phyloP scores from a whole-genome alignment of 2,113 vertebrate genomes.

The Pomatorhinus ruficollis region DNA sequence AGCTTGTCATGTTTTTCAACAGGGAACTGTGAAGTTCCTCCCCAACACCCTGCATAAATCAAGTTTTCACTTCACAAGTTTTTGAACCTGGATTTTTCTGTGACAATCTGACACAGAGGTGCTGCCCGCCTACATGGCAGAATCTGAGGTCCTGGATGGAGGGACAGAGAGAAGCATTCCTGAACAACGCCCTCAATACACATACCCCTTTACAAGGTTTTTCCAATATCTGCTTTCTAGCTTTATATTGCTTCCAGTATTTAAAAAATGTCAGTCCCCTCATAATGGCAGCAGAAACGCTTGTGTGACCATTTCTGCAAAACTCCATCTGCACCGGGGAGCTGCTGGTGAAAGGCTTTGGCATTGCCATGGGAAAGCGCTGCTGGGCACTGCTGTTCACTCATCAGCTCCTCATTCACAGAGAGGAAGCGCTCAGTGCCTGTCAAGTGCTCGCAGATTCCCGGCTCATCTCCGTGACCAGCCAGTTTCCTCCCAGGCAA shows the following conservation, averaged over 20 bases:
- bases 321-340: background rate
- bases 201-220: background rate
- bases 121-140: background rate
- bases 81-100: background rate
- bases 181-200: background rate
- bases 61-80: background rate
- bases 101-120: background rate
- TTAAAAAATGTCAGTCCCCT: background rate
- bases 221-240: background rate
- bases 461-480: background rate
- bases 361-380: background rate
- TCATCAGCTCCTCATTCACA: slow-evolving; percentile 22
- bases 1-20: background rate
- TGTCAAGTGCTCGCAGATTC: slow-evolving; percentile 11
- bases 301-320: background rate
- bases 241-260: background rate
- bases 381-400: slow-evolving; percentile 43
- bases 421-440: background rate
- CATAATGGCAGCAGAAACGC: background rate
- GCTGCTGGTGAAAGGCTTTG: slow-evolving; percentile 7
- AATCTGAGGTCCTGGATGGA: background rate
- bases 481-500: background rate
- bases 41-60: background rate
- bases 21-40: background rate
- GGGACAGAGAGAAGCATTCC: background rate